A percentile compares a stretch with the other conserved stretches of the same genome.
Evolutionary conservation across 2,113 vertebrate genomes (phyloP).

Genomic region (Chaetura pelagica): DNA sequence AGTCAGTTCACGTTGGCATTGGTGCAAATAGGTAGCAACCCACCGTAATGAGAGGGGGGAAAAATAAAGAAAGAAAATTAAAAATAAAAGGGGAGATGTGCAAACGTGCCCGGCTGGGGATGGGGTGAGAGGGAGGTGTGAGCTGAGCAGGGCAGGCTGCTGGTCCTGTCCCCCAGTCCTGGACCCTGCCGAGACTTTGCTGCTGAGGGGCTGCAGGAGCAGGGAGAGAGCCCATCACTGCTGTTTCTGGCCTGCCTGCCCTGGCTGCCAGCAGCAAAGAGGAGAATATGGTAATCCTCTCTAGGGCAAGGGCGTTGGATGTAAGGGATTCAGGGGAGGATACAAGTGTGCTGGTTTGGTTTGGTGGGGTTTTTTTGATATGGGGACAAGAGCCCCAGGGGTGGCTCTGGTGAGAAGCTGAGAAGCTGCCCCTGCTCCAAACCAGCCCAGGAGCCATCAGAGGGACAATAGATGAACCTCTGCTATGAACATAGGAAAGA

Average conservation of each 20-base stretch:
- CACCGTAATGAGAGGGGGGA: background rate
- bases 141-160: background rate
- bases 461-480: too few species aligned
- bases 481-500: too few species aligned
- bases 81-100: background rate
- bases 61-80: too few species aligned
- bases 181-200: accelerated
- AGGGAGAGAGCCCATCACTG: background rate
- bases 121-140: accelerated
- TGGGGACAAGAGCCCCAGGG: too few species aligned
- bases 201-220: background rate
- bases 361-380: too few species aligned
- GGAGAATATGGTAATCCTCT: accelerated
- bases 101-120: background rate
- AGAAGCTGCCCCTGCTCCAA: too few species aligned
- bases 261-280: background rate
- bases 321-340: background rate
- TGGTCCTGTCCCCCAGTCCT: accelerated
- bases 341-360: too few species aligned
- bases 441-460: too few species aligned
- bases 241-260: background rate
- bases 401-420: too few species aligned
- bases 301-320: background rate
- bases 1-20: background rate
- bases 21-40: background rate